A percentile compares a stretch with the other conserved stretches of the same genome.
These are phyloP conservation scores for Amphiprion percula DNA, from an alignment of 2,113 vertebrate species.

Conservation along the genomic window DNA sequence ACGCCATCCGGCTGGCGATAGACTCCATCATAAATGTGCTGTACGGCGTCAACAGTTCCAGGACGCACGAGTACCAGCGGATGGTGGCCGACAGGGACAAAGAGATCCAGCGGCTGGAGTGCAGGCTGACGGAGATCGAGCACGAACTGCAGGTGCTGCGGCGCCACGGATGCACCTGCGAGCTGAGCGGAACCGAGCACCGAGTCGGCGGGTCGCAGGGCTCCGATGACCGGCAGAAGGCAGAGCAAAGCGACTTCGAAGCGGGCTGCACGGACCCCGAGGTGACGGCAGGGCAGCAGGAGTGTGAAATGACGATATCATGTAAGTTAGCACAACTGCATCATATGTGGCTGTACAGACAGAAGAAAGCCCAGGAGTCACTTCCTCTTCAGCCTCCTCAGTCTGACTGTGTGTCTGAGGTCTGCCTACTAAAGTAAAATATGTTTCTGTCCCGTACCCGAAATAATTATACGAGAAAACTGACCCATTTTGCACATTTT, in stretches of 20 bases:
- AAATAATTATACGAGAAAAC: too few relatives aligned
- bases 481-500: too few relatives aligned
- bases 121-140: slow-evolving; percentile 57
- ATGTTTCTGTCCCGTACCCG: too few relatives aligned
- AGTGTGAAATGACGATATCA: slow-evolving; percentile 61
- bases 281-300: slow-evolving; percentile 31
- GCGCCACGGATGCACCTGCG: slow-evolving; percentile 44
- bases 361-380: too few relatives aligned
- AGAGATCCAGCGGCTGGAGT: slow-evolving; percentile 75
- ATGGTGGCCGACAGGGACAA: slow-evolving; percentile 78
- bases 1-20: slow-evolving; percentile 72
- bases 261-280: background rate
- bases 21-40: slow-evolving; percentile 78
- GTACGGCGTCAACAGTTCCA: slow-evolving; percentile 64
- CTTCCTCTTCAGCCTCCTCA: too few relatives aligned
- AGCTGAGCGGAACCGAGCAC: background rate
- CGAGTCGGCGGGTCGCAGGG: background rate
- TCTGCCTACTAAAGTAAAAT: too few relatives aligned
- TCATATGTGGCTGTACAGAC: too few relatives aligned
- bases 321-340: slow-evolving; percentile 45
- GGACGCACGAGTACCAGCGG: slow-evolving; percentile 63
- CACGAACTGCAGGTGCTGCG: slow-evolving; percentile 57
- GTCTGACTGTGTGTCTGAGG: too few relatives aligned
- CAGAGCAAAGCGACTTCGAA: background rate
- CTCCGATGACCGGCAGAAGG: background rate